phyloP scores from a whole-genome alignment of 2,797 vertebrate genomes.

The Argya squamiceps region DNA sequence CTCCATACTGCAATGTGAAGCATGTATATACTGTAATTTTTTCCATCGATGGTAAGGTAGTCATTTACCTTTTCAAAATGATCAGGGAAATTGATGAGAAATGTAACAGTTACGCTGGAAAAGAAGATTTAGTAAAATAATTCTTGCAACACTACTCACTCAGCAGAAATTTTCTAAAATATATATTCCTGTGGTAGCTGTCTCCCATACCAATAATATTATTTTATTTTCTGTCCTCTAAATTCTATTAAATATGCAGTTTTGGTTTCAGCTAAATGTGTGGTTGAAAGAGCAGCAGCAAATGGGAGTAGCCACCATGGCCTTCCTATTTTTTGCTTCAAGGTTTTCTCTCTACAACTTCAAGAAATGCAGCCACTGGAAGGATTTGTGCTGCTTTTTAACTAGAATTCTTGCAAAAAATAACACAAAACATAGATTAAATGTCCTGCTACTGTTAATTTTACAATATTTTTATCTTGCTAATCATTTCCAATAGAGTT shows the following conservation, averaged over 20 bases:
- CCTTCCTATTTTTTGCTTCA: neutral
- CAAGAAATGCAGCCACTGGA: neutral
- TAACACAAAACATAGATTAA: neutral
- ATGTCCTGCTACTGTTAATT: neutral
- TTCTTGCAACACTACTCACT: neutral
- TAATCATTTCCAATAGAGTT: neutral
- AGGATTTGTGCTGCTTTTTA: neutral
- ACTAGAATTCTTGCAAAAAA: neutral
- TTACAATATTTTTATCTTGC: neutral
- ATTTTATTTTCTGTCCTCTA: neutral
- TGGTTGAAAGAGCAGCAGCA: neutral
- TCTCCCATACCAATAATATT: neutral
- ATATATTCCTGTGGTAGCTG: neutral
- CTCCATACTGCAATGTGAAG: neutral
- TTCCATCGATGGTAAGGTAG: neutral
- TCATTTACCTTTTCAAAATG: neutral
- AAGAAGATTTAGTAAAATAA: neutral
- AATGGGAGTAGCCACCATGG: neutral
- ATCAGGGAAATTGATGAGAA: neutral
- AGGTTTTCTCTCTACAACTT: neutral
- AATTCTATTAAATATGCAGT: neutral
- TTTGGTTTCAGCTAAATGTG: neutral
- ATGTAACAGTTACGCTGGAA: neutral
- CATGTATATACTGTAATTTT: neutral
- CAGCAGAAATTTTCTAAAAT: neutral